Base-by-base conservation (phyloP, 1,140 invertebrate genomes). In the Whitmania pigra region DNA sequence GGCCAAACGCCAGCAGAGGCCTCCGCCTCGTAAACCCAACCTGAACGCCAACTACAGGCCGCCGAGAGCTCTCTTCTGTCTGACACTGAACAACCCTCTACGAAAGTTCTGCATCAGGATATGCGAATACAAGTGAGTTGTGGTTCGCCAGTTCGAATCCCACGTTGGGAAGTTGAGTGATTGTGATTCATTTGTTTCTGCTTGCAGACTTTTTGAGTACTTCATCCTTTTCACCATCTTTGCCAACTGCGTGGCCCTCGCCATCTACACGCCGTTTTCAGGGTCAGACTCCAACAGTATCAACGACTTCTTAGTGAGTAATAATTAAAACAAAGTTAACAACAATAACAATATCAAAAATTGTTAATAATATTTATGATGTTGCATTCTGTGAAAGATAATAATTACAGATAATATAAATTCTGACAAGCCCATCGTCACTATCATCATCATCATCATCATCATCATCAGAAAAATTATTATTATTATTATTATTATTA, bases 151-250 rank as follows among this genome's bases (percentile, higher is more conserved):
- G 2, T 63, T n/a, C 29, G 22, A 25, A n/a, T 63, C 29, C 57
- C 9, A 7, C 57, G 7, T 63, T 63, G 57, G 22, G 31, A 36
- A 63, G 20, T 25, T 63, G 29, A 22, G 11, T 63, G 31, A 25
- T 63, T 7, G 22, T 1, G 18, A 13, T 25, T 63, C 22, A 13
- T 17, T 7, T n/a, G 57, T n/a, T 63, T 49, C 11, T 63, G 2
- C 36, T 68, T 68, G 25, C 84, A 94, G 91, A 87, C 93, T 95
- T 75, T 99, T 99, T 85, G 96, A 99, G 85, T 97, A 91, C 88
- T 89, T 99, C 84, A 99, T 99, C 84, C 87, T 99, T 78, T 86
- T 96, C 80, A 98, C 96, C 75, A 99, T 99, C 83, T 97, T 98
- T 85, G 93, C 94, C 73, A 99, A 99, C 85, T 99, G 96, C 87